Conservation (phyloP, 2,113 vertebrate genomes). For the Calypte anna region DNA sequence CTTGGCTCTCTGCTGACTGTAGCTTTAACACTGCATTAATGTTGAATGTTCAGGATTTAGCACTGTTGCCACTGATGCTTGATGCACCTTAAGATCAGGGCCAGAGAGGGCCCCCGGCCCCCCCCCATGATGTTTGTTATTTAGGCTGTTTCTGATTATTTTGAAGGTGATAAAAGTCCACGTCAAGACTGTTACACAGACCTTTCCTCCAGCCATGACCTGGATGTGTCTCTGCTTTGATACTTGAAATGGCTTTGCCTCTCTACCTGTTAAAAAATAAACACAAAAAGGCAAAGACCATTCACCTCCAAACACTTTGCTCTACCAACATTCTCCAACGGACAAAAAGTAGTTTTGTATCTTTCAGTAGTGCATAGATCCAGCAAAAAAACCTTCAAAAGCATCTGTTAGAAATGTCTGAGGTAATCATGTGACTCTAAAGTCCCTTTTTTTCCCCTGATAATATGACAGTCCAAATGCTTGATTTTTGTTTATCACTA, state of each 20-base stretch:
- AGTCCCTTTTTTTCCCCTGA: neutral
- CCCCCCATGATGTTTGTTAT: neutral
- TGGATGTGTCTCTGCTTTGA: neutral
- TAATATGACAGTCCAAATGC: neutral
- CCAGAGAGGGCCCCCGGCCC: no score
- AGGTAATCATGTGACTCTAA: neutral
- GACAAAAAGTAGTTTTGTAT: neutral
- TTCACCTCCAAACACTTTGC: neutral
- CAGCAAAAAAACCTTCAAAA: neutral
- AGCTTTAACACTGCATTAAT: neutral
- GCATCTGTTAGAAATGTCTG: neutral
- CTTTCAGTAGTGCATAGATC: neutral
- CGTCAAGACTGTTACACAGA: neutral
- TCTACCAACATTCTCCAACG: neutral
- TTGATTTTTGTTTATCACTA: neutral
- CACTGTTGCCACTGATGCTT: neutral
- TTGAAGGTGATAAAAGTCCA: neutral
- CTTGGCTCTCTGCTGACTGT: neutral
- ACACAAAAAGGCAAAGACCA: neutral
- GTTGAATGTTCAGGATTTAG: neutral
- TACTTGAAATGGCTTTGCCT: neutral
- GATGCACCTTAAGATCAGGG: no score
- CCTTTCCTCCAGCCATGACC: neutral
- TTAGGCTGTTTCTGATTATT: neutral
- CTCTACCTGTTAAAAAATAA: neutral